phyloP scores from a whole-genome alignment of 2,888 invertebrate species.

The Spilarctia lutea region DNA sequence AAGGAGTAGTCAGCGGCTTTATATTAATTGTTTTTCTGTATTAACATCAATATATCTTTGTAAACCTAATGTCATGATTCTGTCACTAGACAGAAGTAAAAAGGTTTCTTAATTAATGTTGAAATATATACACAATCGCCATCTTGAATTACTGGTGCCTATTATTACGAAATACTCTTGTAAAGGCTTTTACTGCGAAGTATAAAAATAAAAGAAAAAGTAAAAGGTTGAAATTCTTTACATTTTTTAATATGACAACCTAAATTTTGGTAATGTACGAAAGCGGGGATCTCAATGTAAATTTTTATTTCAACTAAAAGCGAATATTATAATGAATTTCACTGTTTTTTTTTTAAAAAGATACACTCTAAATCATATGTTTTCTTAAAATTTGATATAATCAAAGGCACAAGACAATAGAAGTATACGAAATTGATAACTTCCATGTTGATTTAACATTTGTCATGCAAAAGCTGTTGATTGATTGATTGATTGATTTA shows the following conservation, averaged over 20 bases:
- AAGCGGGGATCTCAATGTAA: background rate
- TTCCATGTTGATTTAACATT: background rate
- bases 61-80: background rate
- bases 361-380: too few relatives aligned
- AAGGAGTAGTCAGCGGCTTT: too few relatives aligned
- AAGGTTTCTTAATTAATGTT: background rate
- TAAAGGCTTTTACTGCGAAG: background rate
- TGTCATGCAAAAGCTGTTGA: background rate
- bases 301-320: background rate
- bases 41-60: background rate
- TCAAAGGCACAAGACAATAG: background rate
- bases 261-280: constrained; percentile 1
- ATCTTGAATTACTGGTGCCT: background rate
- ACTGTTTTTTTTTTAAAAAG: background rate
- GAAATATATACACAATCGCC: background rate
- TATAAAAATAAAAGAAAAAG: background rate
- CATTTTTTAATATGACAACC: background rate
- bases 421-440: background rate
- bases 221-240: background rate
- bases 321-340: background rate
- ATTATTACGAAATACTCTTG: background rate
- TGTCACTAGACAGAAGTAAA: background rate
- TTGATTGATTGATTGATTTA: too few relatives aligned
- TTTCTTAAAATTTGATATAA: background rate
- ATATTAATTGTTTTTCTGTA: too few relatives aligned